These are phyloP conservation scores for Xanthostigma xanthostigma DNA, from an alignment of 2,888 invertebrate genomes.

Conservation along the genomic window DNA sequence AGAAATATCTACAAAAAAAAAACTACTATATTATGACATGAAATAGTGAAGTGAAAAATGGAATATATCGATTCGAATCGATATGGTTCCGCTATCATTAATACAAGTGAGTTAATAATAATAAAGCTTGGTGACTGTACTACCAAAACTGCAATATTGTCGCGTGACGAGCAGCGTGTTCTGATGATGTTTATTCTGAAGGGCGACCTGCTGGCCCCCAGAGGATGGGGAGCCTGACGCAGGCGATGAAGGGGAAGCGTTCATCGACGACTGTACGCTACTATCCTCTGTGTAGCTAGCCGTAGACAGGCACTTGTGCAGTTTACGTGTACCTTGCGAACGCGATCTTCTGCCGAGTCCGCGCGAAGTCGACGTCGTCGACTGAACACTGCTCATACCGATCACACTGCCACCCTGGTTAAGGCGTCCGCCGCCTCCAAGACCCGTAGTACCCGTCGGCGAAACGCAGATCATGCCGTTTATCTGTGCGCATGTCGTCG, in stretches of 20 bases:
- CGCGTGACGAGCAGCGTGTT: constrained; percentile 61
- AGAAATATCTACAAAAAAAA: too few relatives aligned
- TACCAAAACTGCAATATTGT: constrained; percentile 92
- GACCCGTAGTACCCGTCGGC: constrained; percentile 29
- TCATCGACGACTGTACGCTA: constrained; percentile 29
- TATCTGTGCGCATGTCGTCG: constrained; percentile 37
- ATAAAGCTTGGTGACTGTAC: constrained; percentile 53
- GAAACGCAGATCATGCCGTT: constrained; percentile 63
- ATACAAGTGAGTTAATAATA: constrained; percentile 8
- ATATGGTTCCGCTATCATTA: neutral
- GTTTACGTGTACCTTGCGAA: constrained; percentile 90
- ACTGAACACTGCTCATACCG: constrained; percentile 16
- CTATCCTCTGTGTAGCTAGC: constrained; percentile 64
- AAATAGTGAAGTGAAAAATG: constrained; percentile 28
- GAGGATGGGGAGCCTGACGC: constrained; percentile 24
- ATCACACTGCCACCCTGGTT: constrained; percentile 15
- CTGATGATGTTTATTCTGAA: constrained; percentile 38
- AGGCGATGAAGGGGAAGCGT: constrained; percentile 20
- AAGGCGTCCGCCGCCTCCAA: constrained; percentile 12
- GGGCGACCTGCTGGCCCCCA: constrained; percentile 27
- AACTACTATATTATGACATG: neutral
- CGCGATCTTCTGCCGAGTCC: constrained; percentile 63
- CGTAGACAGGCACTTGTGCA: constrained; percentile 83
- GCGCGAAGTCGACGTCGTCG: constrained; percentile 19
- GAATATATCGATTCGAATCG: constrained; percentile 31